Evolutionary conservation across 37 sponge, comb jelly and placozoan species (phyloP).

Genomic region (Chondrosia reniformis): DNA sequence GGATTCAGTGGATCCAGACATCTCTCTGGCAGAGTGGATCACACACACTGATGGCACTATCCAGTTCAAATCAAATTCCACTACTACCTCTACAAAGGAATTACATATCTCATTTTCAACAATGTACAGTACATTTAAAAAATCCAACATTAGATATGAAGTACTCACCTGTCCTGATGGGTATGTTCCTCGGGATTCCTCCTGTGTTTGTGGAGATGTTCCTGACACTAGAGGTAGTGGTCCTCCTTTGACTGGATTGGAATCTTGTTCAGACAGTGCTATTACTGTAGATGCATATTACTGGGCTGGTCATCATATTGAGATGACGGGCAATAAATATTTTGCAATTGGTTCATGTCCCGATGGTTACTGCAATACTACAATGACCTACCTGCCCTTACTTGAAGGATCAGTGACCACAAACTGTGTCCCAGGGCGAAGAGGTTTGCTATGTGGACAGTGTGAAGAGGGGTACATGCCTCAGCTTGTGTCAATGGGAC

Average conservation of each 20-base stretch:
- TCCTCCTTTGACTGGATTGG: background rate
- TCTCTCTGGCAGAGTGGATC: background rate
- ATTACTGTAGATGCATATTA: background rate
- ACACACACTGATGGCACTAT: background rate
- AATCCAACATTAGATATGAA: background rate
- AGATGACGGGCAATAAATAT: background rate
- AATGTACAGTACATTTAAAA: background rate
- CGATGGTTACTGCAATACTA: background rate
- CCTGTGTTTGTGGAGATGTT: constrained; percentile 9
- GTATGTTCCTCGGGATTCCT: background rate
- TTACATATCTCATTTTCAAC: background rate
- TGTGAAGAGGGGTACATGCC: constrained; percentile 19
- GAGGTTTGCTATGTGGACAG: constrained; percentile 18
- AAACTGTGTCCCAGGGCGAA: background rate
- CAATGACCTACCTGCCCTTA: background rate
- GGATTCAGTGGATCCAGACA: background rate
- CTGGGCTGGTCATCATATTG: background rate
- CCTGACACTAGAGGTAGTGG: background rate
- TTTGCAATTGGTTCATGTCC: constrained; percentile 16
- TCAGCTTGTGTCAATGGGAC: constrained; percentile 22
- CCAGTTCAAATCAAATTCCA: background rate
- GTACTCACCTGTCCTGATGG: background rate
- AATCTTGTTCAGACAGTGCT: background rate
- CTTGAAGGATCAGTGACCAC: background rate
- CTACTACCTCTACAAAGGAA: background rate